A percentile compares a stretch with the other conserved stretches of the same genome.
Conservation (phyloP, 2,113 vertebrate genomes). For the Pelecanoides urinatrix region DNA sequence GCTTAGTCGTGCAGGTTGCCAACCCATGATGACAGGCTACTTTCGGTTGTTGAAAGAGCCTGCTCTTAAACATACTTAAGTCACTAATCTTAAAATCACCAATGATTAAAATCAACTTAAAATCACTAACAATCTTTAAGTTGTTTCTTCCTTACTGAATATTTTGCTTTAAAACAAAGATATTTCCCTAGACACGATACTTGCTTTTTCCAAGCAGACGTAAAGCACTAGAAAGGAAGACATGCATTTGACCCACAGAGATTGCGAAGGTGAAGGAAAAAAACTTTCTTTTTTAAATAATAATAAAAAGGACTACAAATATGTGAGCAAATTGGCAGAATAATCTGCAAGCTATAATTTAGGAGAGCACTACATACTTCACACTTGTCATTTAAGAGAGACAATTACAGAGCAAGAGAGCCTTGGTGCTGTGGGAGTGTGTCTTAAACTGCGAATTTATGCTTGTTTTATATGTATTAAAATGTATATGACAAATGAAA, state of each 20-base stretch:
- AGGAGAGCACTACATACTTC: not conserved
- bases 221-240: not conserved
- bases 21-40: not conserved
- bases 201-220: not conserved
- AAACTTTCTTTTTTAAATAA: not conserved
- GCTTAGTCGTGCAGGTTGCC: not conserved
- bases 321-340: not conserved
- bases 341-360: not conserved
- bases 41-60: not conserved
- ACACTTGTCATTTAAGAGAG: not conserved
- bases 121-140: not conserved
- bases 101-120: not conserved
- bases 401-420: not conserved
- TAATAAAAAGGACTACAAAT: not conserved
- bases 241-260: not conserved
- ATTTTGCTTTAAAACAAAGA: not conserved
- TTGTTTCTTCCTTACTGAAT: not conserved
- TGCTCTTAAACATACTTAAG: not conserved
- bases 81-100: not conserved
- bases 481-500: not conserved
- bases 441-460: not conserved
- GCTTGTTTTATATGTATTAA: not conserved
- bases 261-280: not conserved
- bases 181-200: fast-evolving
- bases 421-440: not conserved